These are phyloP conservation scores for Lepidocyrtoides sp. DNA, from an alignment of 2,888 invertebrate species.

Conservation along the genomic window DNA sequence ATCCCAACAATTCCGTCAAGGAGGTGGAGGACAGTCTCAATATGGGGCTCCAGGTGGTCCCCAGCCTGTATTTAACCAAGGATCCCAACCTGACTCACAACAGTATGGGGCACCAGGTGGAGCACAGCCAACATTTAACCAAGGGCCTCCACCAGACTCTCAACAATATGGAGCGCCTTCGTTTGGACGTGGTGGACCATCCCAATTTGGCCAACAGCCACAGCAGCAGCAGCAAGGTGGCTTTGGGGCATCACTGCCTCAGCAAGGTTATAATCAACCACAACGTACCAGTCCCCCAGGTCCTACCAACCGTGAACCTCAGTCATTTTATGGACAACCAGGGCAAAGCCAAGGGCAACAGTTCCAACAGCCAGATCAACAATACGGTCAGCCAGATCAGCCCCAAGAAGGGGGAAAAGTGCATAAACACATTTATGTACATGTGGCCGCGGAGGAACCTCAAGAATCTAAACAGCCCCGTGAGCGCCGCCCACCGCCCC, in stretches of 20 bases:
- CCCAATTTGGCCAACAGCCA: constrained; percentile 36
- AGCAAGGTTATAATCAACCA: constrained; percentile 48
- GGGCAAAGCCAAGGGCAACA: constrained; percentile 88
- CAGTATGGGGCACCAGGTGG: constrained; percentile 73
- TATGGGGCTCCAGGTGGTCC: constrained; percentile 71
- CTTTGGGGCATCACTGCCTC: neutral
- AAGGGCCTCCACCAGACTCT: neutral
- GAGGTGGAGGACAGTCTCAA: constrained; percentile 44
- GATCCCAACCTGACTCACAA: constrained; percentile 69
- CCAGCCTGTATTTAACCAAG: constrained; percentile 57
- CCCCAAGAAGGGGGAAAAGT: constrained; percentile 92
- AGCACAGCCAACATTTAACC: constrained; percentile 56
- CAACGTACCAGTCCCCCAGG: constrained; percentile 67
- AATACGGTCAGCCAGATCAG: constrained; percentile 89
- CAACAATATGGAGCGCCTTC: constrained; percentile 63
- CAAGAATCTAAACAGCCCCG: constrained; percentile 90
- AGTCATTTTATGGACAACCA: constrained; percentile 67
- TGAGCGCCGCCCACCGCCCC: constrained; percentile 93
- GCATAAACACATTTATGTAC: constrained; percentile 96
- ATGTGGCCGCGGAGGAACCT: constrained; percentile 91
- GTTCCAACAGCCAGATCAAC: constrained; percentile 87
- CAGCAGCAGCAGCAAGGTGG: neutral
- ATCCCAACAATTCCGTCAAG: constrained; percentile 64
- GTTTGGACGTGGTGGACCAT: constrained; percentile 41
- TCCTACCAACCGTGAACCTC: constrained; percentile 53